Conservation (phyloP, 1,140 invertebrate species). For the Chironomus tepperi region DNA sequence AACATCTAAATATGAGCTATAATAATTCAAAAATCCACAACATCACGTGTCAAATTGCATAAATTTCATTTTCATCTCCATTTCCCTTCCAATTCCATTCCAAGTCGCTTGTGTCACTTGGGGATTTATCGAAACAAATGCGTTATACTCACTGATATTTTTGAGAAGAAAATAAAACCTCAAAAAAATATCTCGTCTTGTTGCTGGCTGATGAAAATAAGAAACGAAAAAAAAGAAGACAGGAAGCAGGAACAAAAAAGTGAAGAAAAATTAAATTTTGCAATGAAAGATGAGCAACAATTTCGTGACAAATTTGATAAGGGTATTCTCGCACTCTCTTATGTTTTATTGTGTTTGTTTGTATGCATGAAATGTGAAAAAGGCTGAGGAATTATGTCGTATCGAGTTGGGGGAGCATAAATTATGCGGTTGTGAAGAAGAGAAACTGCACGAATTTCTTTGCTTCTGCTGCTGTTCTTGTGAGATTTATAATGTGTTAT, state of each 20-base stretch:
- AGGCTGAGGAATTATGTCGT: neutral
- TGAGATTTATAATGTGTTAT: neutral
- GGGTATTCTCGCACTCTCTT: too few relatives aligned
- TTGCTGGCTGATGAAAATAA: neutral
- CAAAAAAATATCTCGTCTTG: neutral
- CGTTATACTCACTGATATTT: too few relatives aligned
- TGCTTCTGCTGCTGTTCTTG: neutral
- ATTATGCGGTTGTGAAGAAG: neutral
- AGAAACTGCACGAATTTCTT: neutral
- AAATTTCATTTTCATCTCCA: too few relatives aligned
- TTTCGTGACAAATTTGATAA: neutral
- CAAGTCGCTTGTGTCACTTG: too few relatives aligned
- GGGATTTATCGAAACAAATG: too few relatives aligned
- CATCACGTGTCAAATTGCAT: too few relatives aligned
- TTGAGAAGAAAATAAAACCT: too few relatives aligned
- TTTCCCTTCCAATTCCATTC: too few relatives aligned
- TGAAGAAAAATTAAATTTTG: neutral
- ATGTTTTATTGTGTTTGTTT: neutral
- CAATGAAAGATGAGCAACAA: constrained; percentile 2
- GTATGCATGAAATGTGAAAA: neutral
- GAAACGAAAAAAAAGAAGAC: neutral
- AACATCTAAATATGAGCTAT: too few relatives aligned
- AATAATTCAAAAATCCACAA: too few relatives aligned
- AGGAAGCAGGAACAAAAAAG: neutral
- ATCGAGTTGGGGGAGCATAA: neutral